These are phyloP conservation scores for Nomada fabriciana DNA, from an alignment of 2,888 invertebrate species.

Conservation along the genomic window DNA sequence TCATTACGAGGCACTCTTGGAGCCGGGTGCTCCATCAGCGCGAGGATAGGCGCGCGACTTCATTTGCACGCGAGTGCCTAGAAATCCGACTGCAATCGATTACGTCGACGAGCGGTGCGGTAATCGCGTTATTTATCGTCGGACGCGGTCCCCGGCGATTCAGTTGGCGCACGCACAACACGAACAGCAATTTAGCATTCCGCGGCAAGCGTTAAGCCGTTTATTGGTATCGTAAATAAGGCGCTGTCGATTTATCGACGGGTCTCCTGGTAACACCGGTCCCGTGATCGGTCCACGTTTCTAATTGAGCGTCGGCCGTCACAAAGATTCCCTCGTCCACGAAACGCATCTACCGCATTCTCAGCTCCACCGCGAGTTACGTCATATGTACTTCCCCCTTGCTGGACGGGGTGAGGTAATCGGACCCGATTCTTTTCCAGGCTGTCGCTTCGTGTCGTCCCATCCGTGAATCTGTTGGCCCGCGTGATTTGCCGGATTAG, in stretches of 20 bases:
- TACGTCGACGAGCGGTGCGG: conserved; percentile 37
- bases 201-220: conserved; percentile 46
- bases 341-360: not conserved
- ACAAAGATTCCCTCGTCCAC: not conserved
- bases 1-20: conserved; percentile 31
- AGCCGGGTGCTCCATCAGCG: conserved; percentile 37
- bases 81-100: conserved; percentile 55
- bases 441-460: conserved; percentile 69
- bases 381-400: conserved; percentile 58
- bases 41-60: conserved; percentile 45
- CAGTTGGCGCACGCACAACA: conserved; percentile 23
- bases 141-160: conserved; percentile 2
- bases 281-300: not conserved
- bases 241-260: conserved; percentile 57
- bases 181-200: conserved; percentile 51
- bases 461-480: conserved; percentile 52
- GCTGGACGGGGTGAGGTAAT: conserved; percentile 64
- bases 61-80: conserved; percentile 51
- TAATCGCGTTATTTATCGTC: conserved; percentile 65
- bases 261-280: not conserved
- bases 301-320: conserved; percentile 22
- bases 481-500: conserved; percentile 65
- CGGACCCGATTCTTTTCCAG: conserved; percentile 69
- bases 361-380: conserved; percentile 59
- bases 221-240: conserved; percentile 58